phyloP scores from a whole-genome alignment of 1,140 invertebrate species.

The Ceratosolen fusciceps region DNA sequence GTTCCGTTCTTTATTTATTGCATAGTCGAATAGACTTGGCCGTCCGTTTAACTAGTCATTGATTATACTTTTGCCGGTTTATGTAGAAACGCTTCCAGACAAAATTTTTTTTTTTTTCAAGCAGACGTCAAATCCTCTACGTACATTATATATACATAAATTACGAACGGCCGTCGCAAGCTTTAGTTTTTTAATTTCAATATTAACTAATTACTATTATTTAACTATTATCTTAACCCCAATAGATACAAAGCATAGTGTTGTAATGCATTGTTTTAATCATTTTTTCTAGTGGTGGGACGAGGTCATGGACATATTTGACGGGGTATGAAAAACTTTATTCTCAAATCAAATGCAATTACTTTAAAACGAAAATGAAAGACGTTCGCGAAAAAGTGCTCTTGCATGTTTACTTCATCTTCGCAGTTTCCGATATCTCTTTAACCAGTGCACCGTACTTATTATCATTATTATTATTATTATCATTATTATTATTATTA shows the following conservation, averaged over 20 bases:
- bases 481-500: too few species aligned
- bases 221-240: conserved; percentile 27
- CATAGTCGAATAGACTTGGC: too few species aligned
- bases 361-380: conserved; percentile 41
- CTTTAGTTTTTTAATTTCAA: conserved; percentile 10
- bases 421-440: conserved; percentile 26
- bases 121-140: conserved; percentile 36
- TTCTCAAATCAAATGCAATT: conserved; percentile 53
- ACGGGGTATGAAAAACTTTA: conserved; percentile 83
- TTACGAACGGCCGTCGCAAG: not conserved
- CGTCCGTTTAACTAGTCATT: too few species aligned
- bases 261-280: conserved; percentile 70
- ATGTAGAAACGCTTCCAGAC: conserved; percentile 62
- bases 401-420: conserved; percentile 39
- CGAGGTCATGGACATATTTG: conserved; percentile 93
- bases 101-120: conserved; percentile 9
- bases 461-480: too few species aligned
- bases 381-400: conserved; percentile 15
- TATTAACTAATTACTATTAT: conserved; percentile 29
- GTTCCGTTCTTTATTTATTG: too few species aligned
- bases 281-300: conserved; percentile 92
- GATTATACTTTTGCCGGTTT: conserved; percentile 57
- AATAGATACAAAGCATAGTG: conserved; percentile 59
- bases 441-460: conserved; percentile 7
- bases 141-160: not conserved